These are phyloP conservation scores for Rhagonycha fulva DNA, from an alignment of 2,888 invertebrate species.

Conservation along the genomic window DNA sequence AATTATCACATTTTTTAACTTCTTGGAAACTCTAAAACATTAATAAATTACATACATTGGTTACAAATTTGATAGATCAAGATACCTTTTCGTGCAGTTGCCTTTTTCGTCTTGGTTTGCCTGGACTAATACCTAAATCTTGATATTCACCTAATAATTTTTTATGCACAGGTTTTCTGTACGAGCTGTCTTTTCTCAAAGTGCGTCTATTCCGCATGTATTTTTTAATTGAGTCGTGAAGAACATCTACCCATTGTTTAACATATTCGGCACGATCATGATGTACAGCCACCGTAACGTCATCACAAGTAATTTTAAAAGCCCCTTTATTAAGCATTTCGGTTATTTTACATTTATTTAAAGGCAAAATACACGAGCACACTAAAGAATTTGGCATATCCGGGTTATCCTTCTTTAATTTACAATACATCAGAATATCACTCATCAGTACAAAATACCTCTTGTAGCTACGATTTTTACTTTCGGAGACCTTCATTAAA, in stretches of 20 bases:
- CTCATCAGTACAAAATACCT: conserved; percentile 73
- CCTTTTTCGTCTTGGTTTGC: conserved; percentile 50
- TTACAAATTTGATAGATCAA: neutral
- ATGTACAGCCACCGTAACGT: conserved; percentile 62
- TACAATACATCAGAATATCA: conserved; percentile 76
- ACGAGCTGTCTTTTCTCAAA: conserved; percentile 66
- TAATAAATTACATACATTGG: neutral
- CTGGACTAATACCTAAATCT: conserved; percentile 59
- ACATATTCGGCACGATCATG: conserved; percentile 59
- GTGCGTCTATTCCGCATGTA: conserved; percentile 64
- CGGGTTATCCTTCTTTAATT: conserved; percentile 61
- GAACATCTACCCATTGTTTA: conserved; percentile 61
- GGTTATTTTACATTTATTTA: conserved; percentile 69
- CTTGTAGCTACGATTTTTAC: conserved; percentile 56
- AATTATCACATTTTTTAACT: conserved; percentile 5
- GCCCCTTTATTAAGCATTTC: conserved; percentile 63
- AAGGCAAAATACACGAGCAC: conserved; percentile 69
- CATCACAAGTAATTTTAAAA: conserved; percentile 64
- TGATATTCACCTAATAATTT: conserved; percentile 61
- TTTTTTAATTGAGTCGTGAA: conserved; percentile 61
- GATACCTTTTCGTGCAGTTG: conserved; percentile 6
- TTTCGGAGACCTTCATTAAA: conserved; percentile 61
- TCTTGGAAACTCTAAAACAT: neutral
- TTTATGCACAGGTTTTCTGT: conserved; percentile 63
- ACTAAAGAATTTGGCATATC: conserved; percentile 63